Base-by-base conservation (phyloP, 2,888 invertebrate species). In the Athrips mouffetella region DNA sequence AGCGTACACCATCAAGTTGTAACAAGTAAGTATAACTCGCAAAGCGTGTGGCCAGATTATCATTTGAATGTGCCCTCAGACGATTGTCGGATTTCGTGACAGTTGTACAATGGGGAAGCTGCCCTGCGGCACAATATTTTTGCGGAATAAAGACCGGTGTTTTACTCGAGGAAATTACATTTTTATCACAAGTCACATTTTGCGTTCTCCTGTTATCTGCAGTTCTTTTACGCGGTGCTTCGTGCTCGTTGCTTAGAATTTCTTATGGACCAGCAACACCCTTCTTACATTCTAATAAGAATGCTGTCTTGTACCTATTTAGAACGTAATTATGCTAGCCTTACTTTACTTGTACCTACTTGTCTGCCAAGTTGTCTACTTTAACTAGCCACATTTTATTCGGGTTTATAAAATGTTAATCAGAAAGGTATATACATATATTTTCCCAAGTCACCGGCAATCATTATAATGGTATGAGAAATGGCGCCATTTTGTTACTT, bases 51-150 rank as follows among this genome's bases (percentile, higher is more conserved):
- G 73, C 70, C 70, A 78, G 85, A 86, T 86, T 86, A 85, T 87
- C 81, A 85, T 85, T 82, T 85, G 82, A 84, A 86, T 85, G 76
- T 82, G 73, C 80, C 81, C 80, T 80, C 73, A 80, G 83, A 83
- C 82, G 80, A 80, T 80, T 80, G 84, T 81, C 70, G 75, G 79
- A 79, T 78, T 75, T 70, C 74, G 76, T 82, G 83, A 80, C 83
- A 80, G 71, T 74, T 64, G 69, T 71, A 83, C 80, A 83, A 83
- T 81, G 81, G 60, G 69, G 68, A 70, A 63, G 67, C 67, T 70
- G 66, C 69, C 75, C 73, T 52, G 63, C 60, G 69, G 74, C 72
- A 64, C 76, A 82, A 81, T 77, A 79, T 80, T 80, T 76, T 76
- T 62, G 51, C 56, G 60, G 67, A 72, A 76, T 76, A 76, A 76